Percentiles rank a stretch among this genome's conserved stretches.
These are phyloP conservation scores for Harpegnathos saltator DNA, from an alignment of 1,140 invertebrate genomes.

Conservation along the genomic window DNA sequence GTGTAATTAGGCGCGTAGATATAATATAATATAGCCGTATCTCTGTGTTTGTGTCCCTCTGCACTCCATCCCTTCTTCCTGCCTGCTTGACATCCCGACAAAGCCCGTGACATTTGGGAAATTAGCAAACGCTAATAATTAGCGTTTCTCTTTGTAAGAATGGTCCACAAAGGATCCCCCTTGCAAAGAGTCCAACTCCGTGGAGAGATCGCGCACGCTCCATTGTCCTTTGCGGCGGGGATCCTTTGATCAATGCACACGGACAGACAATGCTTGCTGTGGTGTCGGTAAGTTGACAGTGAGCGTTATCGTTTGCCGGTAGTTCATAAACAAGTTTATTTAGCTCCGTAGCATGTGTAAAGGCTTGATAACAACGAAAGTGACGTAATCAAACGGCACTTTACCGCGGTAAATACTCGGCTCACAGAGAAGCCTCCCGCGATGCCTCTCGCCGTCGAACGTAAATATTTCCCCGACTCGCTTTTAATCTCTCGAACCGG, in stretches of 20 bases:
- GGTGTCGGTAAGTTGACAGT: conserved; percentile 29
- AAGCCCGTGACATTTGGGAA: conserved; percentile 63
- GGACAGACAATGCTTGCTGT: conserved; percentile 17
- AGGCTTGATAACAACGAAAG: background rate
- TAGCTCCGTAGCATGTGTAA: background rate
- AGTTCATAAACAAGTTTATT: conserved; percentile 47
- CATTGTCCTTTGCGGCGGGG: conserved; percentile 55
- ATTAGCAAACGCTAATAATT: conserved; percentile 71
- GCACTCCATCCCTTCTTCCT: background rate
- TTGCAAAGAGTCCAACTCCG: conserved; percentile 37
- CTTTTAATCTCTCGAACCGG: conserved; percentile 7
- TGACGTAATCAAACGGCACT: background rate
- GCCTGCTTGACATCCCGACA: conserved; percentile 23
- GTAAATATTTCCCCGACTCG: background rate
- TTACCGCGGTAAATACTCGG: background rate
- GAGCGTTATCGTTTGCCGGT: conserved; percentile 10
- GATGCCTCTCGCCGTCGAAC: background rate
- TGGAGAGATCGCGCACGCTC: conserved; percentile 51
- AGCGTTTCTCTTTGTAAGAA: conserved; percentile 71
- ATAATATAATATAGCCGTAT: conserved; percentile 15
- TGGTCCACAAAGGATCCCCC: conserved; percentile 65
- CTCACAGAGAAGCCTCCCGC: background rate
- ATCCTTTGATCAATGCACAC: conserved; percentile 64
- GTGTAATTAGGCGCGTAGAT: background rate
- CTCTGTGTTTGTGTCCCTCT: no score